Evolutionary conservation across 2,888 invertebrate genomes (phyloP).

Genomic region (Scaptomyza cyrtandrae): DNA sequence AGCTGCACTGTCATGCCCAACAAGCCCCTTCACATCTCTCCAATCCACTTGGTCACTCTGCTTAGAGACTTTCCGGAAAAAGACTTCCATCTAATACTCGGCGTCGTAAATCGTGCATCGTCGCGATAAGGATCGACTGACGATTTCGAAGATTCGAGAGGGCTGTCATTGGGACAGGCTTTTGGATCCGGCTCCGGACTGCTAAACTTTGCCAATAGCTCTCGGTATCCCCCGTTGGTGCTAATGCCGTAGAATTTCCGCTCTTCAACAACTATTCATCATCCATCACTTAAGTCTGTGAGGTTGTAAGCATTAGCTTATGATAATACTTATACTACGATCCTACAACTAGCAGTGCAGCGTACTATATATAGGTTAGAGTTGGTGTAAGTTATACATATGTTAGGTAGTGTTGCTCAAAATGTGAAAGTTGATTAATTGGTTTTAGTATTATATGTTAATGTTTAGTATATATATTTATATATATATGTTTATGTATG

Average conservation of each 20-base stretch:
- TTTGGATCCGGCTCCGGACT: neutral
- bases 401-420: conserved; percentile 3
- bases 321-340: conserved; percentile 18
- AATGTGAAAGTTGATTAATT: conserved; percentile 10
- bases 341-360: conserved; percentile 19
- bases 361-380: conserved; percentile 7
- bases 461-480: conserved; percentile 4
- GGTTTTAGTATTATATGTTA: conserved; percentile 3
- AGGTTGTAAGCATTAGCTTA: conserved; percentile 10
- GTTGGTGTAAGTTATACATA: conserved; percentile 1
- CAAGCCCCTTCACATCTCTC: neutral
- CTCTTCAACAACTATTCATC: neutral
- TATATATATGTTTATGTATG: conserved; percentile 1
- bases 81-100: neutral
- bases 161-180: neutral
- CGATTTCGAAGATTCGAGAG: neutral
- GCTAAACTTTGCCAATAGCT: neutral
- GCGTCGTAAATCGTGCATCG: conserved; percentile 2
- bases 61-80: neutral
- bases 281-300: neutral
- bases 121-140: neutral
- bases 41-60: neutral
- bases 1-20: conserved; percentile 12
- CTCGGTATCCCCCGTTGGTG: neutral
- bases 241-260: neutral